phyloP scores from a whole-genome alignment of 2,888 invertebrate species.

The Ceraclea dissimilis region DNA sequence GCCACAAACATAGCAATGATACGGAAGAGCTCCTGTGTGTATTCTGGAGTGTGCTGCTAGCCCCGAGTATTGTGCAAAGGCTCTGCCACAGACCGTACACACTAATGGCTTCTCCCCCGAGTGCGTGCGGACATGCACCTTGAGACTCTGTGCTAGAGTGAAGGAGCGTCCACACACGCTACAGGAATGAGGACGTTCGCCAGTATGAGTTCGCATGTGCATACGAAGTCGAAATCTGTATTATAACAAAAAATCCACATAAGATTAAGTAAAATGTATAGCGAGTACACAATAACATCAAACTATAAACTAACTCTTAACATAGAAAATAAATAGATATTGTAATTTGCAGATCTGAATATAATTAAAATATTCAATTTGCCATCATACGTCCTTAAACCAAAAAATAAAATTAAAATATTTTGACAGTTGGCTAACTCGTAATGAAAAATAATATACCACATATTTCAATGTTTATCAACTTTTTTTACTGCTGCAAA shows the following conservation, averaged over 20 bases:
- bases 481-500: no score
- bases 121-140: slow-evolving; percentile 42
- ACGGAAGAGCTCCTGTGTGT: slow-evolving; percentile 43
- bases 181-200: slow-evolving; percentile 38
- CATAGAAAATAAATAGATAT: no score
- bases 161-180: slow-evolving; percentile 40
- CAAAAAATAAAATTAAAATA: no score
- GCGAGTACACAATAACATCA: no score
- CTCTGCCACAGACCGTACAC: slow-evolving; percentile 38
- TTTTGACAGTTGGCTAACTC: no score
- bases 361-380: no score
- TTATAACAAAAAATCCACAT: neutral
- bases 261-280: neutral
- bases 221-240: slow-evolving; percentile 43
- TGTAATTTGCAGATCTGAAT: no score
- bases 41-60: slow-evolving; percentile 37
- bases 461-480: no score
- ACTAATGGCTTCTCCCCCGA: slow-evolving; percentile 45
- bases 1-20: slow-evolving; percentile 40
- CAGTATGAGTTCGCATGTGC: slow-evolving; percentile 40
- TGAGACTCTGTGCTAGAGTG: slow-evolving; percentile 39
- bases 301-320: no score
- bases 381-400: no score
- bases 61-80: slow-evolving; percentile 43
- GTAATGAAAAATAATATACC: no score